Percentiles rank a stretch among this genome's conserved stretches.
phyloP scores from a whole-genome alignment of 23 tunicate species.

The Clavelina lepadiformis region DNA sequence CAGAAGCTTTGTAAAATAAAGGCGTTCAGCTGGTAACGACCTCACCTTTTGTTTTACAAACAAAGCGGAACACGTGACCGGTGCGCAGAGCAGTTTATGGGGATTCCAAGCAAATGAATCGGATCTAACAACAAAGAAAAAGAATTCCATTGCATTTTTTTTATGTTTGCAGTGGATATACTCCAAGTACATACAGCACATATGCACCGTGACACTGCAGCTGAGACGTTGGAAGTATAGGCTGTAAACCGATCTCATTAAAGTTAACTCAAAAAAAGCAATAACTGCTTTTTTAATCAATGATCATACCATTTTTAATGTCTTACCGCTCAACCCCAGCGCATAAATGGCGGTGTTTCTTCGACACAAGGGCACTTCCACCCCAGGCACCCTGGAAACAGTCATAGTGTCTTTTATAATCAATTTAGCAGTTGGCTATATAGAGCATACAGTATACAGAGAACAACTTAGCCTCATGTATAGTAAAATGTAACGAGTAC shows the following conservation, averaged over 20 bases:
- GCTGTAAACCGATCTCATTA: not conserved
- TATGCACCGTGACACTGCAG: no score
- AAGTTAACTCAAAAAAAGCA: not conserved
- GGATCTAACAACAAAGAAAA: slow-evolving; percentile 47
- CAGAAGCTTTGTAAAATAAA: no score
- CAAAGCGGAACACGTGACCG: slow-evolving; percentile 70
- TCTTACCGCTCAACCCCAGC: slow-evolving; percentile 51
- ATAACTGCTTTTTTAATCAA: no score
- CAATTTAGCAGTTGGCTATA: no score
- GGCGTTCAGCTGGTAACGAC: no score
- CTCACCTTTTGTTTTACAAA: slow-evolving; percentile 64
- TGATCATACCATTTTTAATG: no score
- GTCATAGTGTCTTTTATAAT: not conserved
- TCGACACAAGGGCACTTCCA: slow-evolving; percentile 58
- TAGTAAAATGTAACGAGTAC: no score
- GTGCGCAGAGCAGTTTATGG: slow-evolving; percentile 75
- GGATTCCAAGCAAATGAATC: slow-evolving; percentile 97
- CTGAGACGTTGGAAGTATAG: not conserved
- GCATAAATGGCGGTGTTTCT: slow-evolving; percentile 63
- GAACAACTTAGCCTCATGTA: no score
- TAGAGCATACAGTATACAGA: no score
- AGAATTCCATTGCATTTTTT: no score
- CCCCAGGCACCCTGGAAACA: slow-evolving; percentile 91
- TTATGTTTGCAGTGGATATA: no score
- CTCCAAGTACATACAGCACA: no score